Base-by-base conservation (phyloP, 2,797 vertebrate genomes). In the Jordanella pulchra region DNA sequence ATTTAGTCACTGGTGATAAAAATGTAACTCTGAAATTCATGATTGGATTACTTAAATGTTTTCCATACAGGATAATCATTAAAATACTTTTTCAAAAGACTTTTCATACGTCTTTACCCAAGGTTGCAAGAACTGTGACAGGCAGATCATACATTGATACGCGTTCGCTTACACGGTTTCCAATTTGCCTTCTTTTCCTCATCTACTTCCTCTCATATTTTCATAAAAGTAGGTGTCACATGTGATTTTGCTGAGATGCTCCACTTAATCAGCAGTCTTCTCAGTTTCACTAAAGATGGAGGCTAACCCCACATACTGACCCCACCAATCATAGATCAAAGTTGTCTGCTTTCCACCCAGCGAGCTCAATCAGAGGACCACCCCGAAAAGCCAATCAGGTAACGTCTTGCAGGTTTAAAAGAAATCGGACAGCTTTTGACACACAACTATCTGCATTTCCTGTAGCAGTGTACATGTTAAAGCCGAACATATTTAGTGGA, bases 241-340 rank as follows among this genome's bases (percentile, higher is more conserved):
- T 84, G 82, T 87, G 81, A 82, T 89, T 89, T 82, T 77, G 79
- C 76, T 86, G 53, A 7, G 75, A 73, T 71, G 84, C 84, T 83
- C 83, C 66, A 80, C 82, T 84, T 88, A 83, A 88, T 84, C 87
- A 76, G 50, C 73, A 58, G 75, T 65, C 73, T 32, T 78, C 83
- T 87, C 78, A 2, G 75, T 84, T 89, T 84, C 82, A 51, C 74
- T 48, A 75, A 75, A 84, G 83, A 89, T 64, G 63, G 67, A 55
- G 77, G 78, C 65, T 83, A 87, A 88, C 90, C 88, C 86, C 76
- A 56, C 67, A 50, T 69, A 69, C 68, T 80, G 88, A 88, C 88
- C 89, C 87, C 87, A 89, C 76, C 89, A 88, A 87, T 84, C 90
- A 89, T 76, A 73, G 82, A 91, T 91, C 87, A 90, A 91, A 92